Base-by-base conservation (phyloP, 2,888 invertebrate species). In the Gasteruption jaculator region DNA sequence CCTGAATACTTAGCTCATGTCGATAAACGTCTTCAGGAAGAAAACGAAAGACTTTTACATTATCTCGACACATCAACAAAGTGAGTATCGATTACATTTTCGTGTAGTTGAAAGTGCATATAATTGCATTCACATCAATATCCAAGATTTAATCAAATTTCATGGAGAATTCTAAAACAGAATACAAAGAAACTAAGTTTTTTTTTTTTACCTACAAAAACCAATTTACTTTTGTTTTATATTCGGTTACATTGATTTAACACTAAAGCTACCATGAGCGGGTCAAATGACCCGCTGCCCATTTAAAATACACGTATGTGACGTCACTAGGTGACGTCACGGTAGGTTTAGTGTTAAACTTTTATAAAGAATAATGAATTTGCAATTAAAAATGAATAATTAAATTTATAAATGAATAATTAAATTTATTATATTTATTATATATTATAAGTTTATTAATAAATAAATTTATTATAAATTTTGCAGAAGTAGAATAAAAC, bases 1-100 rank as follows among this genome's bases (percentile, higher is more conserved):
- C 91, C 96, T 20, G 88, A 90, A 65, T 99, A 97, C 75, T 76
- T 99, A 53, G 82, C 85, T 21, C 96, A 97, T 68, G 95, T 97
- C n/a, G 92, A 95, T 71, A 93, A 91, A 65, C 79, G 97, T 27
- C 77, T 99, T 29, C 80, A 81, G 19, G 97, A 99, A 72, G 97
- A 99, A 74, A 87, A 90, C 62, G 94, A 95, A 67, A 78, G 96
- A 47, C 77, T 96, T 31, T 73, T 94, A 38, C 91, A 95, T 69
- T 99, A 97, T 72, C 78, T 99, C 47, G 96, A 99, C 74, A 85
- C 86, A 38, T 85, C 86, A 52, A 96, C 97, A 42, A 93, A 91
- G 89, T 89, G 71, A 63, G 65, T 55, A 41, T 41, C n/a, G n/a
- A n/a, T n/a, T n/a, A n/a, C n/a, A n/a, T n/a, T n/a, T n/a, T n/a